Percentiles rank a stretch among this genome's conserved stretches.
phyloP scores from a whole-genome alignment of 2,797 vertebrate species.

The Spondyliosoma cantharus region DNA sequence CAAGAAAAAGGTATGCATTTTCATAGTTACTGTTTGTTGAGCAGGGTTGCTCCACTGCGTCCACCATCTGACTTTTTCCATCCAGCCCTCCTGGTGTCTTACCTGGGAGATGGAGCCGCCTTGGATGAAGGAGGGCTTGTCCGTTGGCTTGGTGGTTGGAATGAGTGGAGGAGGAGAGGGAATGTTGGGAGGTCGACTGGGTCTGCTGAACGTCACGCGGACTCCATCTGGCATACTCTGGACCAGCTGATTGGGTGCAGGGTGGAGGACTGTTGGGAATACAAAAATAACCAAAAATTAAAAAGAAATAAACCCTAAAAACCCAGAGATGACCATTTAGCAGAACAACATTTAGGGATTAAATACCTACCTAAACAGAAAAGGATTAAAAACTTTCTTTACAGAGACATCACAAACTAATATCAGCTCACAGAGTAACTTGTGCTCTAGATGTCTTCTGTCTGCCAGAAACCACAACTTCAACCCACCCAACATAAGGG shows the following conservation, averaged over 20 bases:
- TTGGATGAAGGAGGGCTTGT: constrained; percentile 98
- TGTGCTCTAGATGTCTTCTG: constrained; percentile 12
- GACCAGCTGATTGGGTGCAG: constrained; percentile 92
- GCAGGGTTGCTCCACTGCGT: background rate
- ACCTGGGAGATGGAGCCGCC: constrained; percentile 99
- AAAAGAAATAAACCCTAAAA: background rate
- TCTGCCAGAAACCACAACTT: constrained; percentile 25
- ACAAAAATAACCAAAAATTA: background rate
- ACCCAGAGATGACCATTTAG: background rate
- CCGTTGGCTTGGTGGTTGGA: constrained; percentile 96
- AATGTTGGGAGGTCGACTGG: constrained; percentile 91
- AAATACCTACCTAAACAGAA: constrained; percentile 9
- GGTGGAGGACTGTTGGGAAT: constrained; percentile 89
- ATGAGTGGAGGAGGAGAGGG: constrained; percentile 97
- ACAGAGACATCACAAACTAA: background rate
- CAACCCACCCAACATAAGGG: constrained; percentile 4
- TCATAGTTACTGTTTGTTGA: background rate
- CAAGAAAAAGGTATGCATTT: too few species aligned
- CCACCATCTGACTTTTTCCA: background rate
- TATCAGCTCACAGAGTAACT: constrained; percentile 6
- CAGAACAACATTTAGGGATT: constrained; percentile 4
- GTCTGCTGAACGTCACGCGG: constrained; percentile 91
- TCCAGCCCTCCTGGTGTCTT: constrained; percentile 45
- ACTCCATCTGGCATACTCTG: constrained; percentile 91
- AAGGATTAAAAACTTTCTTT: background rate